Evolutionary conservation across 2,888 invertebrate genomes (phyloP), one percentile per base, ranked within the genome.

Genomic region (Drosophila pullipes): DNA sequence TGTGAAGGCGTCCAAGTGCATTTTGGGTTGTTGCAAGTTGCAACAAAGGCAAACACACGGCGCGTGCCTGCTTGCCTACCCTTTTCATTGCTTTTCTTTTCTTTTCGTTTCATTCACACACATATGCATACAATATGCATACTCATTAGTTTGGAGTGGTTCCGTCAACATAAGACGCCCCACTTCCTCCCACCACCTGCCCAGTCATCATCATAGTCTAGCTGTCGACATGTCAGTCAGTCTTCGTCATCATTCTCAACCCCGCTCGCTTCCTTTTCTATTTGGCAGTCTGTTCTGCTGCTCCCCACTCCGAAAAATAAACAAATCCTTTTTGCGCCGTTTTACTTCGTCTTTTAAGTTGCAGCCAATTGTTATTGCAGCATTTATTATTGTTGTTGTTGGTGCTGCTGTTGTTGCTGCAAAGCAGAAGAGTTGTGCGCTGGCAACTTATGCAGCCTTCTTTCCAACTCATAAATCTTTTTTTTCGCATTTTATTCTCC

Each of bases 91-190:
- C 73, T 41, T 52, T 63, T 37, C n/a, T 44, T 31, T 39, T 18
- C 13, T 37, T 57, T 52, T 18, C 33, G n/a, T 52, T 41, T 16
- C 25, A 25, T 47, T 47, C 83, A 78, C 71, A 77, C 67, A 64
- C 82, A 82, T 79, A 77, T 82, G 83, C 86, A 88, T 88, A 85
- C 89, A 89, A 85, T 89, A 90, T 87, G 90, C 89, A 89, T 85
- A 88, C 91, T 90, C 91, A 91, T 91, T 91, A 91, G 90, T 90
- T 90, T 90, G 86, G 91, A 90, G 91, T 91, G 90, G 86, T 84
- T 90, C 78, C 86, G 82, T 88, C 84, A 91, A 90, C 91, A 89
- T 71, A 74, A 80, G 80, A 82, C 73, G 61, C 47, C 47, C 47
- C 44, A 6, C 22, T 37, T 9, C n/a, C 11, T 13, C 18, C 33